Percentiles rank a stretch among this genome's conserved stretches.
Evolutionary conservation across 2,113 vertebrate species (phyloP).

Genomic region (Chlamydotis undulata): DNA sequence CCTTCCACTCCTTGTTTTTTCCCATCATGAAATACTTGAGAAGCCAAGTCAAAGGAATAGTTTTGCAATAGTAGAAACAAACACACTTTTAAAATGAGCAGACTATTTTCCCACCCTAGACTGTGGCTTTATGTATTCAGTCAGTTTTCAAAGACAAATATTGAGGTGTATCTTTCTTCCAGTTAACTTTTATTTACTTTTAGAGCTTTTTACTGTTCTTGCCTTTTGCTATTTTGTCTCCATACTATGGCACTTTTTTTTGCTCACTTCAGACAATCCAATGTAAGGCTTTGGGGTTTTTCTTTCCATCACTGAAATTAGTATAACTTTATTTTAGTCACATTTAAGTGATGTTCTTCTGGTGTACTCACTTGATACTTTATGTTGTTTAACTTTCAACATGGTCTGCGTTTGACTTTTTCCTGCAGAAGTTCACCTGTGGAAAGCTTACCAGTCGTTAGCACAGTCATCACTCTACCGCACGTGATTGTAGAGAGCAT

Average conservation of each 20-base stretch:
- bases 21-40: background rate
- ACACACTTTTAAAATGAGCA: background rate
- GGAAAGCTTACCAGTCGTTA: slow-evolving; percentile 81
- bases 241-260: background rate
- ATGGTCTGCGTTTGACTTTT: background rate
- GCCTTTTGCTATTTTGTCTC: background rate
- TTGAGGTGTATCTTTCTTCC: background rate
- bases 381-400: background rate
- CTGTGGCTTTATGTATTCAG: background rate
- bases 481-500: slow-evolving; percentile 90
- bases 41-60: background rate
- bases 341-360: background rate
- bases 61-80: background rate
- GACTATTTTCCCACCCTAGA: background rate
- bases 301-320: background rate
- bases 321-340: background rate
- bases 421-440: slow-evolving; percentile 80
- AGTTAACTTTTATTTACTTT: background rate
- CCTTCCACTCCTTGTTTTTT: background rate
- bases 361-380: background rate
- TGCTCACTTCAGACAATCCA: background rate
- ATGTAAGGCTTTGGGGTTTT: background rate
- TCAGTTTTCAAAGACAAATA: background rate
- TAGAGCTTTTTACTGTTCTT: background rate
- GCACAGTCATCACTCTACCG: slow-evolving; percentile 85